A percentile compares a stretch with the other conserved stretches of the same genome.
phyloP scores from a whole-genome alignment of 2,888 invertebrate genomes.

The Pyrrhosoma nymphula region DNA sequence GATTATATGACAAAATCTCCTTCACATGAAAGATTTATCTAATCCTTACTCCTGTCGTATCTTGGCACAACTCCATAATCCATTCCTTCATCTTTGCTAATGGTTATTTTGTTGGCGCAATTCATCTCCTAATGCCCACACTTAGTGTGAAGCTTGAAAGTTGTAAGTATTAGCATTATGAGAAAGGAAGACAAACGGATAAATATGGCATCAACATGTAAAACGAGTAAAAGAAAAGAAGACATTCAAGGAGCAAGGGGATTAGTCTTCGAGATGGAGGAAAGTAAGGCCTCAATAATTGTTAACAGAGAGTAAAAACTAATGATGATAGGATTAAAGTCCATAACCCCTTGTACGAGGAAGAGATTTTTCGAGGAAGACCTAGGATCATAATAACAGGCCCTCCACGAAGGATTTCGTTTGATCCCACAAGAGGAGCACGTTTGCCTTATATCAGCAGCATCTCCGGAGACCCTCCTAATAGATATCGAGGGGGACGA shows the following conservation, averaged over 20 bases:
- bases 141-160: not conserved
- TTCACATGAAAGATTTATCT: too few species aligned
- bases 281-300: not conserved
- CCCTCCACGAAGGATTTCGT: not conserved
- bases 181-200: not conserved
- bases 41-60: too few species aligned
- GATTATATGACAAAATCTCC: too few species aligned
- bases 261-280: not conserved
- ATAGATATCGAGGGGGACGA: not conserved
- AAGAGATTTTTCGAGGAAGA: not conserved
- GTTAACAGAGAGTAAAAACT: not conserved
- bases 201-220: not conserved
- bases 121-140: too few species aligned
- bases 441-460: not conserved
- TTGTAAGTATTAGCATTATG: not conserved
- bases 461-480: not conserved
- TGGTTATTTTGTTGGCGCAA: too few species aligned
- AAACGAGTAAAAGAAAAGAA: not conserved
- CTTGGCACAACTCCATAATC: too few species aligned
- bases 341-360: not conserved
- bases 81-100: too few species aligned
- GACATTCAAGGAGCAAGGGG: not conserved
- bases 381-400: not conserved
- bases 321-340: not conserved
- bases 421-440: not conserved